A percentile compares a stretch with the other conserved stretches of the same genome.
Evolutionary conservation across 2,113 vertebrate species (phyloP).

Genomic region (Misgurnus mizolepis): DNA sequence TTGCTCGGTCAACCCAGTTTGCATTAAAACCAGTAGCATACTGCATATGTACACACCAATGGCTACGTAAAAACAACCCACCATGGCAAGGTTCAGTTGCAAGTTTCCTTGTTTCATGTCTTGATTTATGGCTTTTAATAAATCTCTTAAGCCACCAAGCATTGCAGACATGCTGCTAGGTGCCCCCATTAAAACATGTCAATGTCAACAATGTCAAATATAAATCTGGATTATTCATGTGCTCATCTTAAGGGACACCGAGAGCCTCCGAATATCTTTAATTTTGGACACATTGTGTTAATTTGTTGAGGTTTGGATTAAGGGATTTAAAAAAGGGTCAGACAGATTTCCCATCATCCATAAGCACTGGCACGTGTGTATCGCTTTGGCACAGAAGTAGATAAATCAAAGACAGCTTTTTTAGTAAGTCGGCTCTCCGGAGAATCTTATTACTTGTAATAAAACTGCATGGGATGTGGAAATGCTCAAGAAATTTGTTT

Average conservation of each 20-base stretch:
- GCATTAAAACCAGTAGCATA: background rate
- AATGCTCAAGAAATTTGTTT: too few species aligned
- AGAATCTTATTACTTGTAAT: too few species aligned
- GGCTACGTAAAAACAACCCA: too few species aligned
- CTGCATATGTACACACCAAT: too few species aligned
- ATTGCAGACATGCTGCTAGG: too few species aligned
- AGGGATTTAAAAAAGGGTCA: constrained; percentile 57
- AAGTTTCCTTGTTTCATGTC: too few species aligned
- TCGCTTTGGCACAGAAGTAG: constrained; percentile 63
- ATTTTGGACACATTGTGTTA: constrained; percentile 63
- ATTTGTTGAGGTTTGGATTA: constrained; percentile 68
- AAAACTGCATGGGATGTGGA: too few species aligned
- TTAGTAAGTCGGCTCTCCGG: too few species aligned
- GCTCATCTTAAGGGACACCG: constrained; percentile 44
- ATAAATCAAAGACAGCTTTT: constrained; percentile 62
- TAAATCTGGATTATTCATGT: background rate
- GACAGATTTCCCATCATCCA: constrained; percentile 42
- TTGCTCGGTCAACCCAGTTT: background rate
- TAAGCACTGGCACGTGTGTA: constrained; percentile 59
- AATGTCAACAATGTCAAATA: background rate
- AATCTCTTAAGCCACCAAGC: too few species aligned
- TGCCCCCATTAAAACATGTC: background rate
- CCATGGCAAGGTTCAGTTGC: too few species aligned
- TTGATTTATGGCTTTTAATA: too few species aligned
- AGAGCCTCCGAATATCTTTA: constrained; percentile 57